These are phyloP conservation scores for Bettongia penicillata DNA, from an alignment of 2,113 vertebrate genomes.

Conservation along the genomic window DNA sequence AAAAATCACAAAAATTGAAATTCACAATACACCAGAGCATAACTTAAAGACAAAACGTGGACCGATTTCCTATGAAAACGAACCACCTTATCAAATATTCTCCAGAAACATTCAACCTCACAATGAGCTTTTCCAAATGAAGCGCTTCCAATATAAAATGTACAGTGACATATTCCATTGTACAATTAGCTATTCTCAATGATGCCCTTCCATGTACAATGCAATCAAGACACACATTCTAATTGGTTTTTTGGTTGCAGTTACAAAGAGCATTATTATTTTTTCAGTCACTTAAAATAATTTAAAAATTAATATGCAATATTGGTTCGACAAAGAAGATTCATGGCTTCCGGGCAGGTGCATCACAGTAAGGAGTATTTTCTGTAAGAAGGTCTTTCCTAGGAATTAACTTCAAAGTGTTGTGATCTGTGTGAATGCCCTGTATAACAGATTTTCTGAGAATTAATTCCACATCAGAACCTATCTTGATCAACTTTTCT, in stretches of 20 bases:
- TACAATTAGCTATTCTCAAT: conserved; percentile 16
- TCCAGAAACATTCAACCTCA: conserved; percentile 46
- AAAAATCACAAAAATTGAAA: conserved; percentile 44
- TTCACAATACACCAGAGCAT: background rate
- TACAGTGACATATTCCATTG: conserved; percentile 24
- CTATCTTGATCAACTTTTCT: conserved; percentile 86
- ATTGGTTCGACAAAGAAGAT: conserved; percentile 46
- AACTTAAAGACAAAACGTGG: background rate
- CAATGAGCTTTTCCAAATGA: conserved; percentile 19
- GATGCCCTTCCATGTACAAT: conserved; percentile 23
- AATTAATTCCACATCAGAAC: conserved; percentile 87
- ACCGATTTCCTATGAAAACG: conserved; percentile 49
- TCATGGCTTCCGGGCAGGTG: conserved; percentile 71
- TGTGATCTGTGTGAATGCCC: conserved; percentile 82
- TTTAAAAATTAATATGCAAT: conserved; percentile 40
- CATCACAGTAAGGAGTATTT: conserved; percentile 72
- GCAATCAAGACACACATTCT: background rate
- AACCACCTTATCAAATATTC: conserved; percentile 1
- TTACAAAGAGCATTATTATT: background rate
- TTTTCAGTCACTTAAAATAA: conserved; percentile 30
- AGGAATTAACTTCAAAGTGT: conserved; percentile 79
- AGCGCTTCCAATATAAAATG: conserved; percentile 32
- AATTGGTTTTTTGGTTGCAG: background rate
- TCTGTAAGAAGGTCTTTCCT: conserved; percentile 77
- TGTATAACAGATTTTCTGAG: conserved; percentile 88